phyloP scores from a whole-genome alignment of 1,140 invertebrate genomes.

The Drosophila ananassae region DNA sequence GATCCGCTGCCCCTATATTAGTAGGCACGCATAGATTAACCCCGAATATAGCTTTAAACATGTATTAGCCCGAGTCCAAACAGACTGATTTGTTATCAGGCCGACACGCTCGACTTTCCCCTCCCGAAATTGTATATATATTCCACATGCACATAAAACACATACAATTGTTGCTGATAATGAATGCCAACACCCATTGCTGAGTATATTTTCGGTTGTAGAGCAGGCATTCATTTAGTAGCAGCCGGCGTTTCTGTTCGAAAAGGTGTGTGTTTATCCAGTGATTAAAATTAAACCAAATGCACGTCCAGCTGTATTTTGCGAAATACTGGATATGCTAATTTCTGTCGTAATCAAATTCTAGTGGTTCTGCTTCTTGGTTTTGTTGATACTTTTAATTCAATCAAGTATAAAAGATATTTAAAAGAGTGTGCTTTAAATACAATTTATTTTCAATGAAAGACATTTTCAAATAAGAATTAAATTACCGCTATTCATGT shows the following conservation, averaged over 20 bases:
- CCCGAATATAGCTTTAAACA: slow-evolving; percentile 7
- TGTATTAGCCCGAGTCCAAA: slow-evolving; percentile 26
- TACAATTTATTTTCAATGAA: background rate
- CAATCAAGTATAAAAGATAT: background rate
- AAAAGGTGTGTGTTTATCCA: slow-evolving; percentile 46
- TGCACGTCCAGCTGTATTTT: slow-evolving; percentile 13
- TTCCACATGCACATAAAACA: slow-evolving; percentile 7
- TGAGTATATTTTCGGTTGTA: slow-evolving; percentile 26
- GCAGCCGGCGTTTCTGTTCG: slow-evolving; percentile 47
- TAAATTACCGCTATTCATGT: background rate
- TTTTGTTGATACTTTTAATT: background rate
- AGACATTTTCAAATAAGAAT: background rate
- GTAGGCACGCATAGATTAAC: slow-evolving; percentile 23
- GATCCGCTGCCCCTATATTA: background rate
- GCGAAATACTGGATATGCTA: slow-evolving; percentile 21
- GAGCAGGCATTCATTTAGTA: slow-evolving; percentile 41
- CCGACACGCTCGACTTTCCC: slow-evolving; percentile 35
- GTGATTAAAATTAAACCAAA: slow-evolving; percentile 13
- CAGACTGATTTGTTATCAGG: slow-evolving; percentile 40
- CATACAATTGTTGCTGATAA: slow-evolving; percentile 41
- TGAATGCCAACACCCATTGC: slow-evolving; percentile 26
- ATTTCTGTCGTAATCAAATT: slow-evolving; percentile 8
- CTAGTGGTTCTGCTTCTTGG: background rate
- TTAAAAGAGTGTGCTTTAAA: background rate
- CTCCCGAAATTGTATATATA: slow-evolving; percentile 20